Base-by-base conservation (phyloP, 2,113 vertebrate genomes). In the Thomomys bottae region DNA sequence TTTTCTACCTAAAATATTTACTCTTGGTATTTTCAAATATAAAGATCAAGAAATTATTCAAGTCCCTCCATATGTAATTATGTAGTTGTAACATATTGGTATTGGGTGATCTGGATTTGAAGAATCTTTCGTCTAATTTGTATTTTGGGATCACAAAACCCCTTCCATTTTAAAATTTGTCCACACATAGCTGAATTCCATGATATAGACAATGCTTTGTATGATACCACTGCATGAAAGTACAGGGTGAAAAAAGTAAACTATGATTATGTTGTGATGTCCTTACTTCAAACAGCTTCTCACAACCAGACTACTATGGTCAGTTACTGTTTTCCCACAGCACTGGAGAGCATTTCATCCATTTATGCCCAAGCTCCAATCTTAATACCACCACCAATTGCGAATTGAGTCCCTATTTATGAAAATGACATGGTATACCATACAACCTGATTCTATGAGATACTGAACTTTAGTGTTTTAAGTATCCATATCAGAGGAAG, bases 41-140 rank as follows among this genome's bases (percentile, higher is more conserved):
- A 73, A 87, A 84, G 61, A 0, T 54, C 12, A 91, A 93, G 63
- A 91, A 89, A 63, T 36, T 63, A 64, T 32, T 75, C 76, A 68
- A 68, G 42, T 0, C 8, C 10, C 26, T 81, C 34, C 11, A 89
- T 7, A 14, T 14, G 1, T 57, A 90, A 66, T 6, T 38, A 45
- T 14, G 28, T 28, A 75, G 78, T 82, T 72, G 70, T 63, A n/a
- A 40, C 3, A 32, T 59, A 26, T 59, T 78, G 82, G 23, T 57
- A 8, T 36, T 85, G 30, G 15, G 14, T 38, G 21, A 49, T 18
- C 38, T 45, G 36, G 38, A 59, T 79, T 61, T 23, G 54, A 54
- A 88, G 24, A 67, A 90, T 66, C 66, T 88, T 57, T 73, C 40
- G 72, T 77, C 38, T 38, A 42, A 82, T 83, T 71, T 82, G 18